Conservation (phyloP, 2,797 vertebrate species). For the Sebastes hubbsi region DNA sequence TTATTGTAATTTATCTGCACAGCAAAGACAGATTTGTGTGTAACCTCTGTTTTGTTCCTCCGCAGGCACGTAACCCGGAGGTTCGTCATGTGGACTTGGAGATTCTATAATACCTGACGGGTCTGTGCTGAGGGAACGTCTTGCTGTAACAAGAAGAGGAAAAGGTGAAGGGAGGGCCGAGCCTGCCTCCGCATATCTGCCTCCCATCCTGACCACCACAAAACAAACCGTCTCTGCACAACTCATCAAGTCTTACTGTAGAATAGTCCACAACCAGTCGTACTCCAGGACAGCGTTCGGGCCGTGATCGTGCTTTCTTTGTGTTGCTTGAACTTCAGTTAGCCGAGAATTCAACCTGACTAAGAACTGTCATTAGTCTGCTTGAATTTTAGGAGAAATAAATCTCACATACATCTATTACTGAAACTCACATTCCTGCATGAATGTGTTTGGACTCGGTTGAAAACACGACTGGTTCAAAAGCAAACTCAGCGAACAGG, state of each 20-base stretch:
- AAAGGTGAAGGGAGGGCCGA: slow-evolving; percentile 23
- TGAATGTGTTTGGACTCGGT: slow-evolving; percentile 45
- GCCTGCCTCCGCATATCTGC: slow-evolving; percentile 40
- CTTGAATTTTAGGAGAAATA: slow-evolving; percentile 10
- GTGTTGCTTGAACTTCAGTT: slow-evolving; percentile 19
- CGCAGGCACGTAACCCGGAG: slow-evolving; percentile 95
- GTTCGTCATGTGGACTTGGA: slow-evolving; percentile 98
- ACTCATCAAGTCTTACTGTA: slow-evolving; percentile 70
- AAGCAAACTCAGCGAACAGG: slow-evolving; percentile 30
- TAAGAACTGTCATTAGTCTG: slow-evolving; percentile 10
- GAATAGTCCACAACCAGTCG: slow-evolving; percentile 9
- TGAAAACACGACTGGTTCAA: slow-evolving; percentile 11
- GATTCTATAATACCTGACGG: slow-evolving; percentile 84
- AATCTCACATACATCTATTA: not conserved
- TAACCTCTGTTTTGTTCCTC: slow-evolving; percentile 17
- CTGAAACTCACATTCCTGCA: slow-evolving; percentile 44
- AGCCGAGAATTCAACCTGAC: slow-evolving; percentile 7
- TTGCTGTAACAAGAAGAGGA: slow-evolving; percentile 26
- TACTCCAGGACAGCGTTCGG: slow-evolving; percentile 14
- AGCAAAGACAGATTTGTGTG: not conserved
- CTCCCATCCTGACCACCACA: slow-evolving; percentile 29
- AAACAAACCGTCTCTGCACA: slow-evolving; percentile 29
- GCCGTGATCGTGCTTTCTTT: not conserved
- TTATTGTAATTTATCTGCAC: not conserved
- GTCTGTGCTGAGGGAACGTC: slow-evolving; percentile 25